phyloP scores from a whole-genome alignment of 30 jellyfish, hydroid and myxozoan genomes.

The Hydractinia echinata region DNA sequence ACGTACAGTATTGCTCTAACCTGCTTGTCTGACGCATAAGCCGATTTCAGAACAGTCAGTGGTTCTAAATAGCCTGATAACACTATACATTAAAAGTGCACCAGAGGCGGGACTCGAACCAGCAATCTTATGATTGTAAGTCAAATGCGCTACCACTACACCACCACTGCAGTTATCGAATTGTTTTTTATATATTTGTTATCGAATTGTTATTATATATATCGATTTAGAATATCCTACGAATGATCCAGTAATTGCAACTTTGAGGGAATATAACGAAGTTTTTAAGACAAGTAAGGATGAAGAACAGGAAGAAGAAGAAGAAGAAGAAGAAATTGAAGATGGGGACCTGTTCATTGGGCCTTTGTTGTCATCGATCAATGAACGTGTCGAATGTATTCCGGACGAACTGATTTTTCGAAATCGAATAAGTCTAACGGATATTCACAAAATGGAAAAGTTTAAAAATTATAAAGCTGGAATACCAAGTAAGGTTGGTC shows the following conservation, averaged over 20 bases:
- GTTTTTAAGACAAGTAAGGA: not conserved
- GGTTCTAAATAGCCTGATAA: too few species aligned
- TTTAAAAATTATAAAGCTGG: slow-evolving; percentile 63
- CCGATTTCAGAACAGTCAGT: too few species aligned
- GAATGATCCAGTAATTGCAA: slow-evolving; percentile 71
- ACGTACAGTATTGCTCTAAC: too few species aligned
- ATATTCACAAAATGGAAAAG: slow-evolving; percentile 47
- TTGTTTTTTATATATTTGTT: too few species aligned
- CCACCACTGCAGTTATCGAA: too few species aligned
- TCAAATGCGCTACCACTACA: too few species aligned
- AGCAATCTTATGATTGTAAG: too few species aligned
- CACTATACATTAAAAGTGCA: too few species aligned
- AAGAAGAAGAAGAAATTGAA: slow-evolving; percentile 35
- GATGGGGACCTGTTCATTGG: slow-evolving; percentile 51
- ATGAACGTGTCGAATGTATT: slow-evolving; percentile 56
- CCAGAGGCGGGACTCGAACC: too few species aligned
- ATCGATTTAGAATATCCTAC: slow-evolving; percentile 45
- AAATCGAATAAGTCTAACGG: slow-evolving; percentile 36
- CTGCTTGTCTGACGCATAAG: too few species aligned
- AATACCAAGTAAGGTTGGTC: slow-evolving; percentile 57
- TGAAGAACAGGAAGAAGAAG: not conserved
- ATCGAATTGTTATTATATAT: not conserved
- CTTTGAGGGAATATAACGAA: slow-evolving; percentile 72
- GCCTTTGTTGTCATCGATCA: slow-evolving; percentile 63
- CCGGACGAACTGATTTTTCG: slow-evolving; percentile 37